These are phyloP conservation scores for Esperia sulphurella DNA, from an alignment of 2,888 invertebrate genomes.

Conservation along the genomic window DNA sequence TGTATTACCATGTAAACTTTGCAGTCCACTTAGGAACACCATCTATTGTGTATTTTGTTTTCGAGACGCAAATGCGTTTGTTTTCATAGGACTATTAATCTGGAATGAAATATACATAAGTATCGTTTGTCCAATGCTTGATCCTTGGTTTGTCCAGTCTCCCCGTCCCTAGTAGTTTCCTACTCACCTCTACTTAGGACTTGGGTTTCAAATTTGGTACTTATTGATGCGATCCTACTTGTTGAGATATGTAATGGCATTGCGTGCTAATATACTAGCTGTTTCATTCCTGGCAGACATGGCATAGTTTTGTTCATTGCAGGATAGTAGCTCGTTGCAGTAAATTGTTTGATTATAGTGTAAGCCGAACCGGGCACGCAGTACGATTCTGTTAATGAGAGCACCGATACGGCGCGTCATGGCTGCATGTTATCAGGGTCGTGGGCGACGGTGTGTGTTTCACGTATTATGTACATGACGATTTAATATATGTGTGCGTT, in stretches of 20 bases:
- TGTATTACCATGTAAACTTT: too few relatives aligned
- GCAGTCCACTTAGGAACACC: too few relatives aligned
- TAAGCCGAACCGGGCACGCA: conserved; percentile 65
- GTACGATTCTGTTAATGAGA: conserved; percentile 54
- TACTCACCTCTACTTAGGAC: too few relatives aligned
- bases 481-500: conserved; percentile 49
- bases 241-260: too few relatives aligned
- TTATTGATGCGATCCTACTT: background rate
- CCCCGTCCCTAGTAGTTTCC: too few relatives aligned
- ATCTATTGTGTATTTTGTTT: too few relatives aligned
- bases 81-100: too few relatives aligned
- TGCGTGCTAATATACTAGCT: background rate
- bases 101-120: too few relatives aligned
- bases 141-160: too few relatives aligned
- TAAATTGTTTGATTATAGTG: conserved; percentile 63
- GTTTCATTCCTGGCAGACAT: conserved; percentile 6
- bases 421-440: conserved; percentile 68
- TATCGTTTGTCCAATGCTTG: too few relatives aligned
- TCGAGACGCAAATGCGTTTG: too few relatives aligned
- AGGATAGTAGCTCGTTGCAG: conserved; percentile 41
- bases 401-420: conserved; percentile 70
- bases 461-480: conserved; percentile 29
- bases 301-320: conserved; percentile 25
- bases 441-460: conserved; percentile 56
- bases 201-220: background rate